These are phyloP conservation scores for Lysandra coridon DNA, from an alignment of 2,888 invertebrate genomes.

Conservation along the genomic window DNA sequence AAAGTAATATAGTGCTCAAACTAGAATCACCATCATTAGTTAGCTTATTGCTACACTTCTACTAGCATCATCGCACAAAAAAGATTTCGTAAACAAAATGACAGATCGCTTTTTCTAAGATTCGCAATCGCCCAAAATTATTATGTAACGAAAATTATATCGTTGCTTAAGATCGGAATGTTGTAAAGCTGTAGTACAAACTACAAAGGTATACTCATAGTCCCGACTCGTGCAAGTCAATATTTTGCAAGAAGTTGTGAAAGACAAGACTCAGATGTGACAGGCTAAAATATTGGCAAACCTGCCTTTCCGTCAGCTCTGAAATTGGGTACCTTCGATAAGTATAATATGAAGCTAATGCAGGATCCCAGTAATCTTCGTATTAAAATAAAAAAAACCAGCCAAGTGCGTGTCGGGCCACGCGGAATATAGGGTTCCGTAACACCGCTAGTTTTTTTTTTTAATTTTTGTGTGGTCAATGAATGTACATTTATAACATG, in stretches of 20 bases:
- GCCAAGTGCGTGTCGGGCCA: too few relatives aligned
- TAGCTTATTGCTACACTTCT: not conserved
- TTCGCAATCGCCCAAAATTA: constrained; percentile 37
- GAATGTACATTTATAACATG: too few relatives aligned
- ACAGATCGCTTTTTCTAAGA: constrained; percentile 10
- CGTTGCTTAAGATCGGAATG: constrained; percentile 49
- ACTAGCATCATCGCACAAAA: constrained; percentile 32
- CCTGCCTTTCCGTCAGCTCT: not conserved
- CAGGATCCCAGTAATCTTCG: too few relatives aligned
- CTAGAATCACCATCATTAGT: too few relatives aligned
- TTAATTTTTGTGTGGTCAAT: too few relatives aligned
- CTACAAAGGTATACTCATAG: constrained; percentile 40
- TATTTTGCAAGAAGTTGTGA: constrained; percentile 45
- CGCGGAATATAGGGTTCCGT: too few relatives aligned
- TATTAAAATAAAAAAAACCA: too few relatives aligned
- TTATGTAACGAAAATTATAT: constrained; percentile 50
- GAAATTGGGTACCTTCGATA: not conserved
- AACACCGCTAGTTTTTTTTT: too few relatives aligned
- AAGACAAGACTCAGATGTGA: constrained; percentile 33
- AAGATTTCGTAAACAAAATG: not conserved
- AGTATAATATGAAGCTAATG: not conserved
- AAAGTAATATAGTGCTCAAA: too few relatives aligned
- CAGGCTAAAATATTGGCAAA: constrained; percentile 20
- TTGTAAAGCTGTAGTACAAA: constrained; percentile 40
- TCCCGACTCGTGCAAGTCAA: constrained; percentile 41